A percentile compares a stretch with the other conserved stretches of the same genome.
Conservation (phyloP, 1,140 invertebrate genomes). For the Ceratina japonica region DNA sequence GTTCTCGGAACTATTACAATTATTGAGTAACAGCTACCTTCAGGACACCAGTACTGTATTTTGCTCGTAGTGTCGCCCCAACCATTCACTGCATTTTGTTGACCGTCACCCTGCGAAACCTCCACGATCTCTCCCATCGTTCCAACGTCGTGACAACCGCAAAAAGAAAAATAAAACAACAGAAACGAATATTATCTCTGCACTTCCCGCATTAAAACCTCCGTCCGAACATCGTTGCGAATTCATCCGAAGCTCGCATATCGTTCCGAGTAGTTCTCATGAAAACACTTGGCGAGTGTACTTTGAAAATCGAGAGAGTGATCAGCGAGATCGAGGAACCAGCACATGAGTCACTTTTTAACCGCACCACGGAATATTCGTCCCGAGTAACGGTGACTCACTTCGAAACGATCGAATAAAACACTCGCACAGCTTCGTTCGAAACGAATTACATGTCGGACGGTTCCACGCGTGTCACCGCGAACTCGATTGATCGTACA, state of each 20-base stretch:
- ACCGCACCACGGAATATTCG: neutral
- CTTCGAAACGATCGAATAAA: neutral
- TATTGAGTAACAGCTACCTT: constrained; percentile 67
- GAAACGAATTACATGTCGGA: neutral
- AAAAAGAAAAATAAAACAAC: neutral
- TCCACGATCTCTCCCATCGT: constrained; percentile 53
- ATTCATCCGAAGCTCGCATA: neutral
- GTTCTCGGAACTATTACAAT: constrained; percentile 29
- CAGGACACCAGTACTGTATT: constrained; percentile 76
- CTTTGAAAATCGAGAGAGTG: neutral
- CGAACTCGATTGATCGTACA: constrained; percentile 35
- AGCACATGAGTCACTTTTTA: constrained; percentile 1
- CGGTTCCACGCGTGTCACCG: constrained; percentile 19
- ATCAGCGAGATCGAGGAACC: neutral
- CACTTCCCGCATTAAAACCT: neutral
- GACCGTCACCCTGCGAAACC: constrained; percentile 31
- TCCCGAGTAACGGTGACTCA: neutral
- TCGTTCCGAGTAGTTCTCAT: neutral
- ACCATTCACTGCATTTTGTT: constrained; percentile 54
- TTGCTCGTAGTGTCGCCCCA: constrained; percentile 73
- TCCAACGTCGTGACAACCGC: neutral
- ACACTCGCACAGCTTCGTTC: constrained; percentile 9
- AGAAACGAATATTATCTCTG: too few species aligned
- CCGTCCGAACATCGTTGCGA: neutral
- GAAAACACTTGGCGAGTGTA: neutral